phyloP scores from a whole-genome alignment of 2,888 invertebrate species.

The Ophraella communa region DNA sequence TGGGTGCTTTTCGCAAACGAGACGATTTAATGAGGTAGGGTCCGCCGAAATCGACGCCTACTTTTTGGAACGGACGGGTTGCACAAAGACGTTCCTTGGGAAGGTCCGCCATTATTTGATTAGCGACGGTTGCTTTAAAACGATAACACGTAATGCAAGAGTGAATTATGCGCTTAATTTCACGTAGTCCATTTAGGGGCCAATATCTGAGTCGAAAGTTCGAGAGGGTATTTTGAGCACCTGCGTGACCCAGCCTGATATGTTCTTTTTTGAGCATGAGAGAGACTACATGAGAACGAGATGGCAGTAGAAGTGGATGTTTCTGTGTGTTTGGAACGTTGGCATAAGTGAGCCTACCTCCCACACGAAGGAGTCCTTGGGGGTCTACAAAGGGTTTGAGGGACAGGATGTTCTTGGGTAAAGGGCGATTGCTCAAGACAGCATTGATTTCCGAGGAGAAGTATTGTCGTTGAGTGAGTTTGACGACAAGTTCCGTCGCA shows the following conservation, averaged over 20 bases:
- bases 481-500: not conserved
- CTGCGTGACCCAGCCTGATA: conserved; percentile 27
- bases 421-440: not conserved
- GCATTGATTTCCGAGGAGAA: not conserved
- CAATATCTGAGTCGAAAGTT: conserved; percentile 32
- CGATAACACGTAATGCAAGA: conserved; percentile 31
- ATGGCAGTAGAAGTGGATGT: not conserved
- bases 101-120: not conserved
- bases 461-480: not conserved
- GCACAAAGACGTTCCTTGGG: conserved; percentile 13
- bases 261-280: not conserved
- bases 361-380: not conserved
- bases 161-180: conserved; percentile 25
- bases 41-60: conserved; percentile 38
- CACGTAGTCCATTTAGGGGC: conserved; percentile 28
- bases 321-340: not conserved
- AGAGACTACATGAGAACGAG: not conserved
- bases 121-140: conserved; percentile 12
- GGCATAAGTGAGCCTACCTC: not conserved
- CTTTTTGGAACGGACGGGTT: conserved; percentile 27
- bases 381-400: not conserved
- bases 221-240: conserved; percentile 29
- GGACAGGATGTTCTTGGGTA: not conserved
- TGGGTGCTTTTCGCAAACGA: conserved; percentile 20
- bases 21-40: conserved; percentile 32